These are phyloP conservation scores for Troilus luridus DNA, from an alignment of 2,888 invertebrate genomes.

Conservation along the genomic window DNA sequence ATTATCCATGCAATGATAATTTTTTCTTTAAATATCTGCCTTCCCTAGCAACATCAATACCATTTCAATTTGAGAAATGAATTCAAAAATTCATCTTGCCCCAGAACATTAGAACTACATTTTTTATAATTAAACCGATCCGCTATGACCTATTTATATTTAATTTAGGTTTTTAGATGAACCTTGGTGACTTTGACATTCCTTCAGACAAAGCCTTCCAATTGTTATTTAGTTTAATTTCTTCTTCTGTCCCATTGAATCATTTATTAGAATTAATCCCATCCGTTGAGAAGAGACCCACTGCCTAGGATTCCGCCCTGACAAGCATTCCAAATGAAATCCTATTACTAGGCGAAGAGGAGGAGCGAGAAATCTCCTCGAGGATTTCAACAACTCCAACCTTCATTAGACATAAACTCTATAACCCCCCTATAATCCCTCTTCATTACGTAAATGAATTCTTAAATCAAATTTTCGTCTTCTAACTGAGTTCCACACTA, in stretches of 20 bases:
- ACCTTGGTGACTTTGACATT: background rate
- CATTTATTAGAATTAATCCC: background rate
- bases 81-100: too few species aligned
- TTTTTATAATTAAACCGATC: background rate
- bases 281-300: background rate
- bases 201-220: background rate
- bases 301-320: background rate
- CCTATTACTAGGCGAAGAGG: background rate
- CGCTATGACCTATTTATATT: background rate
- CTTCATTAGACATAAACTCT: background rate
- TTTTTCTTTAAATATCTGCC: too few species aligned
- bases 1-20: too few species aligned
- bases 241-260: background rate
- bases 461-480: too few species aligned
- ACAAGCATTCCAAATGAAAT: conserved; percentile 19
- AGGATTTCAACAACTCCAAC: background rate
- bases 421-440: too few species aligned
- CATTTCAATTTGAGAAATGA: too few species aligned
- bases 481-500: too few species aligned
- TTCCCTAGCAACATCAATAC: too few species aligned
- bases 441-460: too few species aligned
- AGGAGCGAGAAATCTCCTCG: background rate
- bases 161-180: background rate
- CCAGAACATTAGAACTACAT: background rate
- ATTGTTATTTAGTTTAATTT: conserved; percentile 7